Base-by-base conservation (phyloP, 2,888 invertebrate genomes). In the Deroplatys truncata region DNA sequence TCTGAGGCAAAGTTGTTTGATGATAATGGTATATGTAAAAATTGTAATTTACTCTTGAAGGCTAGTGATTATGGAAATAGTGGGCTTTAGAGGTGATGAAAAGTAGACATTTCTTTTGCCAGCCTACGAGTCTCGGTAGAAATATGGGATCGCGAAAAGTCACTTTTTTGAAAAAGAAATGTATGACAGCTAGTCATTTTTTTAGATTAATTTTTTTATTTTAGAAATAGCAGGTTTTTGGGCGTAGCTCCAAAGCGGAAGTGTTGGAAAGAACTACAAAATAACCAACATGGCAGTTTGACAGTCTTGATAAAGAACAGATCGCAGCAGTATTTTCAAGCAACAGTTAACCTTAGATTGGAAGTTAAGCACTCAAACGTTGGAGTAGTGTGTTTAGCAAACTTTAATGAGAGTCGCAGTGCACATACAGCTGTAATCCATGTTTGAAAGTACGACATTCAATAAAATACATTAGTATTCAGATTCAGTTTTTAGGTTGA, bases 241-340 rank as follows among this genome's bases (percentile, higher is more conserved):
- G 91, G 91, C 91, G 91, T 89, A 90, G 90, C 88, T 90, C 91
- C 90, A 91, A 90, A 91, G 90, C 91, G 91, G 91, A 91, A 91
- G 91, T 91, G 89, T 91, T 89, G 82, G 85, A 88, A 89, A 90
- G 87, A 89, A 86, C 86, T 87, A 88, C 88, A 85, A 89, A 90
- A 89, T 90, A 91, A 91, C 91, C 91, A 91, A 91, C 90, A 91
- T 91, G 91, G 91, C 91, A 91, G 91, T 91, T 91, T 91, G 91
- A 91, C 91, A 91, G 91, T 20, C 86, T 43, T 87, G 84, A 82
- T 72, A 84, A 83, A 85, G 72, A 85, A 31, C 72, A 85, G 84
- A 82, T 84, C 85, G 72, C 35, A 82, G 28, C 83, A 72, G 10
- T 72, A 85, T 86, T 72, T 86, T 43, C 20, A 72, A 72, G 20